Conservation (phyloP, 2,113 vertebrate genomes). For the Cairina moschata region DNA sequence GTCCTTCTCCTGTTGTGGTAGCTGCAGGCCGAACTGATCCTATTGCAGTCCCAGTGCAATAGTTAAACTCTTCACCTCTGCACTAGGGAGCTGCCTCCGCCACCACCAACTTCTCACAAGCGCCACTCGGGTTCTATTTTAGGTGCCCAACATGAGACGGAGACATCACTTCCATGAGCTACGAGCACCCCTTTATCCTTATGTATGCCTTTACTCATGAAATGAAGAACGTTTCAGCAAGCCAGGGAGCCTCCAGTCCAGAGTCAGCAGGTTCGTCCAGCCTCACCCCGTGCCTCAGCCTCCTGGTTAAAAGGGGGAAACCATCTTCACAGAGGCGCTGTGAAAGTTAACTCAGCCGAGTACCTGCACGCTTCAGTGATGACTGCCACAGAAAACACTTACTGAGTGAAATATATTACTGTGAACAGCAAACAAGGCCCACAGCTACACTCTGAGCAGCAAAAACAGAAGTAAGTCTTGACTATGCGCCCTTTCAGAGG, state of each 20-base stretch:
- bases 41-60: not conserved
- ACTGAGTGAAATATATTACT: not conserved
- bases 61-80: not conserved
- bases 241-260: not conserved
- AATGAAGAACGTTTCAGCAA: not conserved
- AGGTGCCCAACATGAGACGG: not conserved
- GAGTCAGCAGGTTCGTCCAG: not conserved
- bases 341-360: not conserved
- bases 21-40: not conserved
- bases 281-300: not conserved
- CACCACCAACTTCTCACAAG: not conserved
- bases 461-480: not conserved
- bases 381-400: not conserved
- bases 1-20: not conserved
- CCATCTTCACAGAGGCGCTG: not conserved
- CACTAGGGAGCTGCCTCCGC: not conserved
- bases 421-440: not conserved
- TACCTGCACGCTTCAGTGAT: not conserved
- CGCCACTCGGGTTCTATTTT: not conserved
- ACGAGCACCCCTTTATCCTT: not conserved
- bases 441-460: not conserved
- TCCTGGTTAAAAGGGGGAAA: not conserved
- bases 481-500: not conserved
- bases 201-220: not conserved
- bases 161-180: not conserved